A percentile compares a stretch with the other conserved stretches of the same genome.
Conservation (phyloP, 2,888 invertebrate genomes). For the Drosophila antonietae region DNA sequence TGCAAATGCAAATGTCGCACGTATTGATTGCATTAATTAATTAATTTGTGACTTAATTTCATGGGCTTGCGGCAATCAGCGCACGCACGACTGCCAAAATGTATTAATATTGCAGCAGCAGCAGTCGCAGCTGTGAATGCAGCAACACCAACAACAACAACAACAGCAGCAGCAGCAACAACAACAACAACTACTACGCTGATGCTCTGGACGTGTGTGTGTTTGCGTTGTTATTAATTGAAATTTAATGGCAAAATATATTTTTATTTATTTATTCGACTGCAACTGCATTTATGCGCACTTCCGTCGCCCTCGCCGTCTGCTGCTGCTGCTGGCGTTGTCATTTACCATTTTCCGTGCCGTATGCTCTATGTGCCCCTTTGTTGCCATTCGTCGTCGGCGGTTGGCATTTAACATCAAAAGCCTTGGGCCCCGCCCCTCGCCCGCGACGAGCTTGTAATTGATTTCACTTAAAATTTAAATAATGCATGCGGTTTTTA, state of each 20-base stretch:
- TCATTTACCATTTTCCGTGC: slow-evolving; percentile 11
- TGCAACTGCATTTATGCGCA: slow-evolving; percentile 79
- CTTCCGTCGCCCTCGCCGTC: slow-evolving; percentile 64
- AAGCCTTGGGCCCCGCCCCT: slow-evolving; percentile 47
- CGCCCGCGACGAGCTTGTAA: slow-evolving; percentile 67
- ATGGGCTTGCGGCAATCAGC: slow-evolving; percentile 81
- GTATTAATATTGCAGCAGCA: slow-evolving; percentile 74
- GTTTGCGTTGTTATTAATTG: slow-evolving; percentile 83
- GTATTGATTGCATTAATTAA: slow-evolving; percentile 82
- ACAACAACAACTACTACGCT: slow-evolving; percentile 25
- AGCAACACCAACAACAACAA: slow-evolving; percentile 21
- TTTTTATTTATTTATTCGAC: slow-evolving; percentile 80
- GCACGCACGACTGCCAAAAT: slow-evolving; percentile 79
- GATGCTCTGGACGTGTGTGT: slow-evolving; percentile 68
- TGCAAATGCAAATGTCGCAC: slow-evolving; percentile 80
- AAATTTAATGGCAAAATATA: slow-evolving; percentile 83
- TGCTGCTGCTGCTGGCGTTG: slow-evolving; percentile 6
- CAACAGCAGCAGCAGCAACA: slow-evolving; percentile 22
- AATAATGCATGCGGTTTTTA: slow-evolving; percentile 80
- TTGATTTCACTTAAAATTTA: slow-evolving; percentile 80
- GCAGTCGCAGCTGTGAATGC: slow-evolving; percentile 44
- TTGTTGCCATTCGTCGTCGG: slow-evolving; percentile 26
- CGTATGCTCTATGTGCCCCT: slow-evolving; percentile 13
- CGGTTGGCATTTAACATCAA: slow-evolving; percentile 72
- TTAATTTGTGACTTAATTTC: slow-evolving; percentile 81